phyloP scores from a whole-genome alignment of 2,888 invertebrate genomes.

The Eupithecia pulchellata region DNA sequence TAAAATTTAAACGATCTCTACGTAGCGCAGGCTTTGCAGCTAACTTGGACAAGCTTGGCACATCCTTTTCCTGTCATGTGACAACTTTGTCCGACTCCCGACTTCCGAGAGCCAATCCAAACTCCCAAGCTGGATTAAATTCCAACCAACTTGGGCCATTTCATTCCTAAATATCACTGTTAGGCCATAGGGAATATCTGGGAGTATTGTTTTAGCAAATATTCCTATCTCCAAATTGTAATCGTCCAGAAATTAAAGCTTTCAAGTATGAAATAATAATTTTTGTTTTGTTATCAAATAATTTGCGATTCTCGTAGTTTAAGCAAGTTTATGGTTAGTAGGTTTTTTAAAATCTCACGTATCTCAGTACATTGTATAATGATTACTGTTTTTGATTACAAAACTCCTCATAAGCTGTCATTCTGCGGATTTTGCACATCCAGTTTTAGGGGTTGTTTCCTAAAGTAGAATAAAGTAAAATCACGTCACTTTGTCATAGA shows the following conservation, averaged over 20 bases:
- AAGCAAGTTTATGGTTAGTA: neutral
- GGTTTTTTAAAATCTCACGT: neutral
- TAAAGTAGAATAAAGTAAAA: too few species aligned
- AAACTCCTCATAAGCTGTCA: constrained; percentile 21
- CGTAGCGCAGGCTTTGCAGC: constrained; percentile 42
- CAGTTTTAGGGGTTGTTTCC: too few species aligned
- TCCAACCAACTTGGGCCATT: constrained; percentile 37
- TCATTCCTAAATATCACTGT: constrained; percentile 17
- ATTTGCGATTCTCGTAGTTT: neutral
- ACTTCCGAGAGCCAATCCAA: constrained; percentile 2
- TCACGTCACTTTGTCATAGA: too few species aligned
- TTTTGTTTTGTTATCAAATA: neutral
- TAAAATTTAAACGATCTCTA: constrained; percentile 44
- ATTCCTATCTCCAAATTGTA: neutral
- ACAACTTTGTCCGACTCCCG: constrained; percentile 48
- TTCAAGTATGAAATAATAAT: neutral
- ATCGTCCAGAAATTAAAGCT: neutral
- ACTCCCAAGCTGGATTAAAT: constrained; percentile 45
- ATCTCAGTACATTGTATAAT: too few species aligned
- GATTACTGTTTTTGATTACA: constrained; percentile 15
- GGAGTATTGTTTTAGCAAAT: neutral
- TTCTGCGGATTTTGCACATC: neutral
- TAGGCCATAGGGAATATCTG: neutral
- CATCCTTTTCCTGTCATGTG: constrained; percentile 47
- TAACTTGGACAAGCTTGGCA: constrained; percentile 52